Base-by-base conservation (phyloP, 1,140 invertebrate species). In the Anadara kagoshimensis region DNA sequence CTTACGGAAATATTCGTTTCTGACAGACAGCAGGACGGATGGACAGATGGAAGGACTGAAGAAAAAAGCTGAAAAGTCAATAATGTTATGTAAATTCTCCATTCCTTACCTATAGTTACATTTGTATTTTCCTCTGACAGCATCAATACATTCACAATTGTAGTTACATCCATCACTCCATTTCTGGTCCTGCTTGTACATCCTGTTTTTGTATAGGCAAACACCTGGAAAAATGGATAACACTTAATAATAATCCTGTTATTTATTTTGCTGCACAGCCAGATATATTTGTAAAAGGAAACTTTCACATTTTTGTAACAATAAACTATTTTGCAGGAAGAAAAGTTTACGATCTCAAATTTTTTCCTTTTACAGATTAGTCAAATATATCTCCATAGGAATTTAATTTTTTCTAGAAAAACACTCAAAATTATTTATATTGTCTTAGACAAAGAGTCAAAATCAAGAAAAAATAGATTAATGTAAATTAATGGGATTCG, bases 121-220 rank as follows among this genome's bases (percentile, higher is more conserved):
- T 51, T 51, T 78, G 63, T 78, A 81, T 22, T 62, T 62, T 26
- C 79, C 79, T 45, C 65, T 62, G n/a, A 56, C 57, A 16, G 73
- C 70, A 69, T 78, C 76, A 16, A 75, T 54, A 71, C 79, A 81
- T 56, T 73, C 68, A 72, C 79, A 81, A n/a, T 63, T 71, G 57
- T 71, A 81, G 26, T 64, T 69, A 72, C 79, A 81, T 1, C 79
- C 79, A 64, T 81, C 79, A 44, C 74, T 59, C 79, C 79, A 81
- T 18, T 45, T 75, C 53, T 68, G 47, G n/a, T 72, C 74, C 41
- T 78, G 76, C 36, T 45, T 74, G 63, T 78, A 81, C 20, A 75
- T 47, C 29, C 54, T 65, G n/a, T 74, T 77, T 69, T 81, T 78
- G 71, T 81, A 81, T 29, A 81, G 64, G 73, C 79, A 81, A 7